These are phyloP conservation scores for Chrysocyon brachyurus DNA, from an alignment of 2,797 vertebrate species.

Conservation along the genomic window DNA sequence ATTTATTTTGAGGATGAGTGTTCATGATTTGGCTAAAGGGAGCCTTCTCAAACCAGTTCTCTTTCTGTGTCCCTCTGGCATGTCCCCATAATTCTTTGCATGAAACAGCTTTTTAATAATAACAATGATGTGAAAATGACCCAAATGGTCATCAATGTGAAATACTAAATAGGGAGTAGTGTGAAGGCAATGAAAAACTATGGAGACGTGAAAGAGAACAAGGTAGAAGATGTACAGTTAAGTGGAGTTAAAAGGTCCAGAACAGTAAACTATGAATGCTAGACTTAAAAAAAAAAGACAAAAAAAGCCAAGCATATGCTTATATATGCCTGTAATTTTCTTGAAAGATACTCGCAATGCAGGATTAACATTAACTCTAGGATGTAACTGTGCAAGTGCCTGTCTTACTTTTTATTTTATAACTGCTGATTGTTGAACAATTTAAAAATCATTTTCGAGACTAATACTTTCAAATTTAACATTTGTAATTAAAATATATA, in stretches of 20 bases:
- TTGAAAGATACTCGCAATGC: background rate
- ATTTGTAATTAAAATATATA: background rate
- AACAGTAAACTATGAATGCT: background rate
- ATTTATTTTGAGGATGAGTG: constrained; percentile 37
- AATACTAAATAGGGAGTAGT: background rate
- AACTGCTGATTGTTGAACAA: background rate
- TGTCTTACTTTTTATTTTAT: constrained; percentile 47
- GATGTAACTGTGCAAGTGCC: background rate
- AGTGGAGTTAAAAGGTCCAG: background rate
- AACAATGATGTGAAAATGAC: background rate
- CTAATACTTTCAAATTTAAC: constrained; percentile 54
- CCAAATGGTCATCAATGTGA: constrained; percentile 10
- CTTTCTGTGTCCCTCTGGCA: background rate
- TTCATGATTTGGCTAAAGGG: background rate
- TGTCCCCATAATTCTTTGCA: constrained; percentile 8
- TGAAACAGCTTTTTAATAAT: background rate
- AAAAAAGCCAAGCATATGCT: background rate
- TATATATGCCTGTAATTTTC: background rate
- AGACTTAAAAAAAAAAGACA: background rate
- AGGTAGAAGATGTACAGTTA: background rate
- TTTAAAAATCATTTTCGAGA: background rate
- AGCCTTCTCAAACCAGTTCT: background rate
- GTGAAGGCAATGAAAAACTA: background rate
- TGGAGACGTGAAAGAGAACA: background rate
- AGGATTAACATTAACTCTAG: background rate